Percentiles rank a stretch among this genome's conserved stretches.
phyloP scores from a whole-genome alignment of 37 sponge, comb jelly and placozoan species.

The Haliclona indistincta region DNA sequence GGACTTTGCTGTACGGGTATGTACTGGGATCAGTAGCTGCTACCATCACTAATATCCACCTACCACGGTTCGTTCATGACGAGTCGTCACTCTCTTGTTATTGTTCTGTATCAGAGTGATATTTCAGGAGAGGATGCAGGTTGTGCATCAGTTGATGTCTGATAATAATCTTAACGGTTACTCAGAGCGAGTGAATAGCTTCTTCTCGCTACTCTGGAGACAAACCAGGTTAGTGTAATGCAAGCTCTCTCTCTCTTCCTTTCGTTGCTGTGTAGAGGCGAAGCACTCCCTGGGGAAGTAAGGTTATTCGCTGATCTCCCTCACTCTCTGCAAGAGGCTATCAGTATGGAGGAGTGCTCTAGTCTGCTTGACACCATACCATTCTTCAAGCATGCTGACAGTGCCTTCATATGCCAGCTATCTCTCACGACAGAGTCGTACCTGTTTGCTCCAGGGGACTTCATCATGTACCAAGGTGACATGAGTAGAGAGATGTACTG shows the following conservation, averaged over 20 bases:
- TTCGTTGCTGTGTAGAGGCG: conserved; percentile 53
- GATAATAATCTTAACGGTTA: conserved; percentile 57
- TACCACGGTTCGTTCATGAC: conserved; percentile 43
- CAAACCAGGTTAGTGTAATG: conserved; percentile 52
- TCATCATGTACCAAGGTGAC: conserved; percentile 71
- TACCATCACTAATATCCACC: conserved; percentile 58
- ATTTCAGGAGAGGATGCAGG: conserved; percentile 75
- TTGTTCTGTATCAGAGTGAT: conserved; percentile 43
- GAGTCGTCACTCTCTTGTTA: neutral
- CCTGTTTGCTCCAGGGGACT: conserved; percentile 69
- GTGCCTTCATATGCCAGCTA: conserved; percentile 41
- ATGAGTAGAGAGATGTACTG: conserved; percentile 82
- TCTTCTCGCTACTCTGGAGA: conserved; percentile 71
- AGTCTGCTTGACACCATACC: conserved; percentile 28
- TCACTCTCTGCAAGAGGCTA: conserved; percentile 53
- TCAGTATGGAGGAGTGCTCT: conserved; percentile 51
- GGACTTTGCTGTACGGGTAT: conserved; percentile 78
- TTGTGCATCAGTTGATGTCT: conserved; percentile 70
- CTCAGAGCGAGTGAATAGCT: conserved; percentile 57
- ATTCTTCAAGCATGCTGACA: conserved; percentile 38
- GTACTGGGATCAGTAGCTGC: conserved; percentile 70
- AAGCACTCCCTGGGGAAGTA: conserved; percentile 52
- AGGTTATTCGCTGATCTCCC: conserved; percentile 66
- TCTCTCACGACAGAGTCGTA: conserved; percentile 49
- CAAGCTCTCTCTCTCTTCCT: neutral